Evolutionary conservation across 1,140 invertebrate genomes (phyloP), one percentile per base, ranked within the genome.

Genomic region (Apolygus lucorum): DNA sequence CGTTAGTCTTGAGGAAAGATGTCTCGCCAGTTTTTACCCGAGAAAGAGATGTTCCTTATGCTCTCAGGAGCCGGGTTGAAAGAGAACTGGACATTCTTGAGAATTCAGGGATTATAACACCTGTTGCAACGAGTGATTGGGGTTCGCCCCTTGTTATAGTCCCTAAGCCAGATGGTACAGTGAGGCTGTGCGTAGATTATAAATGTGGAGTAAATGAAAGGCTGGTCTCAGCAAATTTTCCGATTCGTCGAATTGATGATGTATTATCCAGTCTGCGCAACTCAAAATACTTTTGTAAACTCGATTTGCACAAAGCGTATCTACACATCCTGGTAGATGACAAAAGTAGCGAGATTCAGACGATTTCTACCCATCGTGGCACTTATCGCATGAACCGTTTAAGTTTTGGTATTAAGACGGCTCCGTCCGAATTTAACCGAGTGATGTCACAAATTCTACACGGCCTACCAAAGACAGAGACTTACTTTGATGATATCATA

Each of bases 371-470:
- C 22, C 54, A 59, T 24, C 8, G 54, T 4, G 11, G 54, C 2
- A 59, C 54, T 24, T 59, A 59, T 21, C 54, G 54, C 22, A 59
- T 59, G 54, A 59, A 59, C 54, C 8, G 54, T 8, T 21, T 59
- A 4, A 59, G 13, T 21, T 59, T 59, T 59, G 54, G 54, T 22
- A 59, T 59, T 11, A 59, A 59, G 54, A 59, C 54, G 4, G 54
- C 54, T 22, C 54, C 54, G 22, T 11, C 8, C 22, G 8, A 11
- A 11, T 59, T 59, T 59, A 59, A 59, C 22, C 54, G 22, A 22
- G 4, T 59, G 54, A 24, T 59, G 4, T 59, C 54, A 14, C 54
- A 59, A 59, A 59, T 59, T 59, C 22, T 59, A 59, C 54, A 59
- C 8, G 54, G 54, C 2, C 22, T 59, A 24, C 54, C 13, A 59